Evolutionary conservation across 2,797 vertebrate species (phyloP).

Genomic region (Vespertilio murinus): DNA sequence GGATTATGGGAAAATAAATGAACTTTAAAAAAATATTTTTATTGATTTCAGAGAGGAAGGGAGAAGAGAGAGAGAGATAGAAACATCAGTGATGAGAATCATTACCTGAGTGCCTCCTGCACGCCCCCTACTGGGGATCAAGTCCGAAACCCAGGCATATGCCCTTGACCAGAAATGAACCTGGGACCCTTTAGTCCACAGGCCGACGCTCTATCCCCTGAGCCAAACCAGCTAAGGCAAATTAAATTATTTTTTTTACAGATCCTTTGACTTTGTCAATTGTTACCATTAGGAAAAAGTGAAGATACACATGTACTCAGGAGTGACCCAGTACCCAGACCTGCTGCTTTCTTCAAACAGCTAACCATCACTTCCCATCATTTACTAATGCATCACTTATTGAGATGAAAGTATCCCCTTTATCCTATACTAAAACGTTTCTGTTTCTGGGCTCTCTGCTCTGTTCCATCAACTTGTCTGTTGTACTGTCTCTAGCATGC

Average conservation of each 20-base stretch:
- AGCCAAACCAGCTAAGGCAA: too few species aligned
- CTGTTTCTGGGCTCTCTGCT: neutral
- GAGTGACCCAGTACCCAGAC: neutral
- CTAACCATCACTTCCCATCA: neutral
- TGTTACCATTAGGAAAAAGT: neutral
- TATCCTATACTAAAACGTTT: neutral
- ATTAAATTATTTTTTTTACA: neutral
- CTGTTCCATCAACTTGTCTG: neutral
- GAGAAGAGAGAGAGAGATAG: too few species aligned
- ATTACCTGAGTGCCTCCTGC: too few species aligned
- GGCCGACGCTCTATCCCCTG: too few species aligned
- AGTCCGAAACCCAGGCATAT: too few species aligned
- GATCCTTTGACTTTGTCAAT: neutral
- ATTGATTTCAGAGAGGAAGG: too few species aligned
- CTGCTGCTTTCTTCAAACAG: neutral
- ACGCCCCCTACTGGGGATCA: too few species aligned
- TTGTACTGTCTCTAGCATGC: neutral
- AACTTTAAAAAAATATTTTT: neutral
- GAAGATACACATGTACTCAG: neutral
- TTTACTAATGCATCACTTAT: neutral
- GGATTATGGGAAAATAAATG: neutral
- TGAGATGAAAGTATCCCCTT: neutral
- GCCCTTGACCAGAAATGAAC: too few species aligned
- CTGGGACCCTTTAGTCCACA: too few species aligned
- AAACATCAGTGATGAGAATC: too few species aligned